Evolutionary conservation across 2,797 vertebrate genomes (phyloP).

Genomic region (Remorina albescens): DNA sequence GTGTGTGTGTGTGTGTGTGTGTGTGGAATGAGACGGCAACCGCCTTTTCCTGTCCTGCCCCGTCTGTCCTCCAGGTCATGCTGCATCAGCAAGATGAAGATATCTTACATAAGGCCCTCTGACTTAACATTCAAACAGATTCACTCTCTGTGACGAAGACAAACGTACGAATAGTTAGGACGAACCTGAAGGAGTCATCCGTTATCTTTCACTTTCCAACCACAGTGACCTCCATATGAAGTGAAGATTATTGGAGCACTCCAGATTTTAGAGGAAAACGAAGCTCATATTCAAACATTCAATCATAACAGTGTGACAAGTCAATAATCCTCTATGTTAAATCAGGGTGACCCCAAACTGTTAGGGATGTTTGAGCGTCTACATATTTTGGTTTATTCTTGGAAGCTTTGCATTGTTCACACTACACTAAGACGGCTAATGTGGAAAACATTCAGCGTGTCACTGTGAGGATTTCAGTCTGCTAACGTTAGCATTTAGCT

Average conservation of each 20-base stretch:
- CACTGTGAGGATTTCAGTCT: not conserved
- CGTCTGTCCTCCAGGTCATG: conserved; percentile 65
- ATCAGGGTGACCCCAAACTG: not conserved
- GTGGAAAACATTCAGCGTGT: not conserved
- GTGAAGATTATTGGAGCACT: not conserved
- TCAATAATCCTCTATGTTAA: not conserved
- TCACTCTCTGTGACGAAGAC: not conserved
- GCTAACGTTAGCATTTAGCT: conserved; percentile 15
- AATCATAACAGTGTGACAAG: not conserved
- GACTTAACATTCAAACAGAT: conserved; percentile 44
- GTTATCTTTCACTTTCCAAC: not conserved
- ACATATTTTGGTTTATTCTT: too few species aligned
- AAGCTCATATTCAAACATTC: too few species aligned
- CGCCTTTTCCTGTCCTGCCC: conserved; percentile 53
- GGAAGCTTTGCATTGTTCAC: too few species aligned
- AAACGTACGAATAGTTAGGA: not conserved
- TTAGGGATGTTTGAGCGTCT: not conserved
- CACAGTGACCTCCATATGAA: not conserved
- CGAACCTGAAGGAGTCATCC: too few species aligned
- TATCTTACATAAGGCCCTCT: conserved; percentile 54
- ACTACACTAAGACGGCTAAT: not conserved
- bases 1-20: conserved; percentile 18
- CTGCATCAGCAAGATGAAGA: conserved; percentile 68
- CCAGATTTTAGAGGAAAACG: not conserved
- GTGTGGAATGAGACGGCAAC: conserved; percentile 14